These are phyloP conservation scores for Coelopa frigida DNA, from an alignment of 1,140 invertebrate genomes.

Conservation along the genomic window DNA sequence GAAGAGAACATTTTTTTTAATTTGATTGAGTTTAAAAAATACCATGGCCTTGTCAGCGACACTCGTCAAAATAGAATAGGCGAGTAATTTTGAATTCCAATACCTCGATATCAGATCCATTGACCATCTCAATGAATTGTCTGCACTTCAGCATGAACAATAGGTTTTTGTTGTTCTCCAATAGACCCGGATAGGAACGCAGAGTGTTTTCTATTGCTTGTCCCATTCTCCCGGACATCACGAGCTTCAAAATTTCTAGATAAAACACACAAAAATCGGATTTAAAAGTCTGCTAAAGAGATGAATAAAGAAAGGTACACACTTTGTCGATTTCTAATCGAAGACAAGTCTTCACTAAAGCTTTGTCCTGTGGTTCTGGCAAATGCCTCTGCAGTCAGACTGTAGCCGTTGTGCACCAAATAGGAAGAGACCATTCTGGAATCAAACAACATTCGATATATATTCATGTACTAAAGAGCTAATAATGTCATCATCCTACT, in stretches of 20 bases:
- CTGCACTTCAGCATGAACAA: conserved; percentile 93
- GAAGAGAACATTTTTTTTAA: conserved; percentile 2
- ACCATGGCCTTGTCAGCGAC: too few relatives aligned
- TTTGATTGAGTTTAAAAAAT: too few relatives aligned
- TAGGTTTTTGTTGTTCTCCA: conserved; percentile 84
- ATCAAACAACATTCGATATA: conserved; percentile 10
- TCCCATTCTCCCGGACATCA: conserved; percentile 84
- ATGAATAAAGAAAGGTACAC: conserved; percentile 38
- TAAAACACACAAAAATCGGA: conserved; percentile 28
- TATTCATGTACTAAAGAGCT: conserved; percentile 1
- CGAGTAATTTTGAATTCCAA: too few relatives aligned
- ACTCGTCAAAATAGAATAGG: too few relatives aligned
- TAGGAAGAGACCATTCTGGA: conserved; percentile 93
- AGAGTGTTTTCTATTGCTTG: conserved; percentile 89
- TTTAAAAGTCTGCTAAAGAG: not conserved
- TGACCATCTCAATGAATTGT: conserved; percentile 95
- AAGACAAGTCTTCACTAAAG: conserved; percentile 87
- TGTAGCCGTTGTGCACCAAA: conserved; percentile 95
- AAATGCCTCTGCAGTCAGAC: conserved; percentile 94
- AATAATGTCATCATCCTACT: conserved; percentile 48
- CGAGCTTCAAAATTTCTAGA: conserved; percentile 90
- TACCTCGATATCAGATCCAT: conserved; percentile 68
- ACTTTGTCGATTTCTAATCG: conserved; percentile 97
- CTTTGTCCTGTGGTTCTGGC: conserved; percentile 81
- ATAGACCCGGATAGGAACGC: conserved; percentile 80